These are phyloP conservation scores for Itoplectis maculator DNA, from an alignment of 2,888 invertebrate species.

Conservation along the genomic window DNA sequence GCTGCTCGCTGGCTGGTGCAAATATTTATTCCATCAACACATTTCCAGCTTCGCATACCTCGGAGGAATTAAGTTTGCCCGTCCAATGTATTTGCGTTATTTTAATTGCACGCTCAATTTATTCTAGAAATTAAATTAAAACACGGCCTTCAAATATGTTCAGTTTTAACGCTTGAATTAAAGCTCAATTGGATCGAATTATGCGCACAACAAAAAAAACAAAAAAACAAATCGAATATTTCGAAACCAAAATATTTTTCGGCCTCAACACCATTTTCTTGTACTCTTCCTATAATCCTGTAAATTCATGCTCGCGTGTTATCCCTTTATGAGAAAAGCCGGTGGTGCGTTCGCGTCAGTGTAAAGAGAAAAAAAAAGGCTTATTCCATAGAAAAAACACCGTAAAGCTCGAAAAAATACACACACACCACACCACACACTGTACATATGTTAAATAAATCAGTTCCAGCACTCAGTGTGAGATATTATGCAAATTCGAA, in stretches of 20 bases:
- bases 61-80: neutral
- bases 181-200: no score
- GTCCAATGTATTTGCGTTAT: neutral
- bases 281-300: neutral
- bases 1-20: neutral
- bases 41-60: neutral
- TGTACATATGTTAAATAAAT: neutral
- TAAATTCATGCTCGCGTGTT: neutral
- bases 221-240: no score
- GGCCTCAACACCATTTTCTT: neutral
- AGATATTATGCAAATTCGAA: neutral
- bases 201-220: no score
- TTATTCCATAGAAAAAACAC: neutral
- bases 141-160: neutral
- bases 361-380: conserved; percentile 3
- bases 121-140: neutral
- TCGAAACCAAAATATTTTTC: neutral
- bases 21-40: neutral
- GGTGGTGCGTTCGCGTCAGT: conserved; percentile 12
- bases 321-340: neutral
- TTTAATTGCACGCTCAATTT: neutral
- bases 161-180: neutral
- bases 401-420: conserved; percentile 24
- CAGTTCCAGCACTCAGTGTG: neutral
- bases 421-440: conserved; percentile 5